Percentiles rank a stretch among this genome's conserved stretches.
These are phyloP conservation scores for Uropetala carovei DNA, from an alignment of 2,888 invertebrate genomes.

Conservation along the genomic window DNA sequence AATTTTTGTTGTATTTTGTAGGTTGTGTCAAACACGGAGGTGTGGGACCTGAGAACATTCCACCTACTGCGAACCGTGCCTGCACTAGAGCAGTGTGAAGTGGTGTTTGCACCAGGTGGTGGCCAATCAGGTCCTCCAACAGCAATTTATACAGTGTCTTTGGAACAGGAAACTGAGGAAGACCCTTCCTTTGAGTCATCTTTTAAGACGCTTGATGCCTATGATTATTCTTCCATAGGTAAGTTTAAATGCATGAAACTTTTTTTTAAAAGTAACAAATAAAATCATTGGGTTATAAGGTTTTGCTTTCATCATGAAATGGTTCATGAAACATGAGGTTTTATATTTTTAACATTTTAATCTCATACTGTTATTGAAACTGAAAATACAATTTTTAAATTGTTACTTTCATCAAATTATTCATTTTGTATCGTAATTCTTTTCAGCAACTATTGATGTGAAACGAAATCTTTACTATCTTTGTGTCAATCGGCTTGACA, in stretches of 20 bases:
- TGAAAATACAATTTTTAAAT: no score
- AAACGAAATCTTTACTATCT: slow-evolving; percentile 93
- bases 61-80: slow-evolving; percentile 96
- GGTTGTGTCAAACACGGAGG: slow-evolving; percentile 98
- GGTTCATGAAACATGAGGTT: not conserved
- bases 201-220: slow-evolving; percentile 95
- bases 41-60: slow-evolving; percentile 98
- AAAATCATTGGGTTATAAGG: not conserved
- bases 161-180: slow-evolving; percentile 83
- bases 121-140: slow-evolving; percentile 73
- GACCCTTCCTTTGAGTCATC: slow-evolving; percentile 90
- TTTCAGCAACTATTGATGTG: slow-evolving; percentile 92
- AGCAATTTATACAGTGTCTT: slow-evolving; percentile 91
- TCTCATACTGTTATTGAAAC: no score
- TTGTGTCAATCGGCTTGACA: slow-evolving; percentile 88
- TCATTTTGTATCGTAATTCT: no score
- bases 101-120: slow-evolving; percentile 91
- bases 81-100: slow-evolving; percentile 92
- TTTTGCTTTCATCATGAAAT: not conserved
- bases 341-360: not conserved
- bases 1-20: slow-evolving; percentile 72
- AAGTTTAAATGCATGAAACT: slow-evolving; percentile 69
- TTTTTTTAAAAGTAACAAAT: not conserved
- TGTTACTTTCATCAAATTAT: no score
- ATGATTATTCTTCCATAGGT: slow-evolving; percentile 96